Evolutionary conservation across 2,888 invertebrate genomes (phyloP).

Genomic region (Acanthoscelides obtectus): DNA sequence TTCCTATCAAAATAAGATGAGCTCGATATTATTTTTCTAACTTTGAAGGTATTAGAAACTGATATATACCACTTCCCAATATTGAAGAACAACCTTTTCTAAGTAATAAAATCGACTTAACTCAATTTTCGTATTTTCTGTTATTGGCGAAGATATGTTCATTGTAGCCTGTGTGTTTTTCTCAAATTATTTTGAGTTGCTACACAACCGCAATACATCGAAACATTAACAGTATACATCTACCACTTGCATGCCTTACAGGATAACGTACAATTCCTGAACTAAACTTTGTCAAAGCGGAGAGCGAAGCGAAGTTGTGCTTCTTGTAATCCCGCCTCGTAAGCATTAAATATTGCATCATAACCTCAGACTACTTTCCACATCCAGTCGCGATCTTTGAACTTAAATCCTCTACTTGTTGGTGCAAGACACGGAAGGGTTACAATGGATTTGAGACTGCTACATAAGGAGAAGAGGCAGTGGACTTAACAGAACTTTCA

Average conservation of each 20-base stretch:
- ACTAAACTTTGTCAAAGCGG: background rate
- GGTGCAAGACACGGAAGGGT: conserved; percentile 34
- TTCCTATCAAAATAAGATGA: too few species aligned
- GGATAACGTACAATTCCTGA: background rate
- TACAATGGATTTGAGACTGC: conserved; percentile 8
- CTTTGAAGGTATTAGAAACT: too few species aligned
- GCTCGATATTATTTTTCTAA: too few species aligned
- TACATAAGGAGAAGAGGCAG: background rate
- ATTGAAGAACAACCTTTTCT: too few species aligned
- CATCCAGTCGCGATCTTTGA: conserved; percentile 35
- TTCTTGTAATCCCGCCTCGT: background rate
- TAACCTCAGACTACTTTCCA: conserved; percentile 39
- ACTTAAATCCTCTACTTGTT: conserved; percentile 36
- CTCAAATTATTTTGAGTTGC: background rate
- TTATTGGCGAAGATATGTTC: too few species aligned
- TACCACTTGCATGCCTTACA: background rate
- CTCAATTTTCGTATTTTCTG: too few species aligned
- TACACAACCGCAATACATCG: background rate
- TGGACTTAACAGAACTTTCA: background rate
- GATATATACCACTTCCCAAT: too few species aligned
- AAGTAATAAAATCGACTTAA: too few species aligned
- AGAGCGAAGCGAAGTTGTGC: too few species aligned
- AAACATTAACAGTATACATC: background rate
- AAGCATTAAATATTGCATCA: conserved; percentile 43
- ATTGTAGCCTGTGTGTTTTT: too few species aligned